phyloP scores from a whole-genome alignment of 1,140 invertebrate species.

The Leptinotarsa undecemlineata region DNA sequence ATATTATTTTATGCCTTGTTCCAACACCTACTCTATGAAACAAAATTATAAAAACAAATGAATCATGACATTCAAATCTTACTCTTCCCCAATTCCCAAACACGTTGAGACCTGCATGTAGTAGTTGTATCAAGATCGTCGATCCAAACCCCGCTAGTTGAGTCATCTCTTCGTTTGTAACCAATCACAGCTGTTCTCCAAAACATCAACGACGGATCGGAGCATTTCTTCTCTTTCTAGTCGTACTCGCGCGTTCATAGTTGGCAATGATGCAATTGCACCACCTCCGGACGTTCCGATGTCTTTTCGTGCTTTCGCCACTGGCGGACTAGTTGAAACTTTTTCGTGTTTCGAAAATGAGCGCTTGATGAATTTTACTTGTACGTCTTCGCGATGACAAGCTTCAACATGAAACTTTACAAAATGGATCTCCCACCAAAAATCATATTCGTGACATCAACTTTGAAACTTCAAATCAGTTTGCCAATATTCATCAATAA shows the following conservation, averaged over 20 bases:
- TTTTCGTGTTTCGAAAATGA: conserved; percentile 6
- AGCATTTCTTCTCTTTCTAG: conserved; percentile 15
- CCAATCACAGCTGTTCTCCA: not conserved
- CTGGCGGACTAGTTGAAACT: conserved; percentile 27
- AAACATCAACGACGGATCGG: not conserved
- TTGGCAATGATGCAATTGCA: not conserved
- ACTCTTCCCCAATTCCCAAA: not conserved
- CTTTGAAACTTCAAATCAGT: conserved; percentile 21
- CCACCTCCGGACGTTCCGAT: not conserved
- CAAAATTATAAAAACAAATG: no score
- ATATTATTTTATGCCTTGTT: no score
- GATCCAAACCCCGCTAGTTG: not conserved
- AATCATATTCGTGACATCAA: conserved; percentile 1
- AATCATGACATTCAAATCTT: no score
- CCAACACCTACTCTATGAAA: no score
- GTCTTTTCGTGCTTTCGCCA: conserved; percentile 10
- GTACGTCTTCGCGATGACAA: conserved; percentile 16
- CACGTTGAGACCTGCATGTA: conserved; percentile 1
- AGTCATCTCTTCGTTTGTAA: not conserved
- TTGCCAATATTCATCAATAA: conserved; percentile 25
- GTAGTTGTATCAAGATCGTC: not conserved
- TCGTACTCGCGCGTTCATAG: not conserved
- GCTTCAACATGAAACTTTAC: conserved; percentile 27
- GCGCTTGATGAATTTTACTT: not conserved
- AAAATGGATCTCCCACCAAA: conserved; percentile 29